A percentile compares a stretch with the other conserved stretches of the same genome.
Evolutionary conservation across 1,140 invertebrate genomes (phyloP).

Genomic region (Megalonaias nervosa): DNA sequence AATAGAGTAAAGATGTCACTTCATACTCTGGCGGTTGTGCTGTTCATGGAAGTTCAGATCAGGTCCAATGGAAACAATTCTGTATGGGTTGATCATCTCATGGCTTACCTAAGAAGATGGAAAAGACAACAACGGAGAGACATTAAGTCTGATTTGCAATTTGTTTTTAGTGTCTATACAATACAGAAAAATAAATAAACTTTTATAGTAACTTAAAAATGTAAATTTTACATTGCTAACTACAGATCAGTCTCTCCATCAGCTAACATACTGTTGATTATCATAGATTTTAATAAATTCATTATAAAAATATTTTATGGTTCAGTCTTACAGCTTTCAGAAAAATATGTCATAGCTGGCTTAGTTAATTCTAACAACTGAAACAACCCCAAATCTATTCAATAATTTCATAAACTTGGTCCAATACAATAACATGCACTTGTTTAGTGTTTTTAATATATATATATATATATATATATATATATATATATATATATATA

Average conservation of each 20-base stretch:
- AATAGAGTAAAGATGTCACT: too few relatives aligned
- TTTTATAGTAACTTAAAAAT: background rate
- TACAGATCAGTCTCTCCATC: background rate
- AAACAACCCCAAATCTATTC: background rate
- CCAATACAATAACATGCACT: background rate
- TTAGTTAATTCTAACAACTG: background rate
- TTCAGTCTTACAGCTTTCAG: too few relatives aligned
- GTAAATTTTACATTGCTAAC: background rate
- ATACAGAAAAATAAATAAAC: background rate
- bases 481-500: background rate
- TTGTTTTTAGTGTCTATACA: background rate
- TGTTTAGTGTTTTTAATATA: background rate
- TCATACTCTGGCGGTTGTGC: slow-evolving; percentile 38
- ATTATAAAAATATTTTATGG: too few relatives aligned
- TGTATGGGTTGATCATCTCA: slow-evolving; percentile 56
- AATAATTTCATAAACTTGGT: background rate
- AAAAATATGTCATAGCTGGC: background rate
- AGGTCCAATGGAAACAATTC: slow-evolving; percentile 63
- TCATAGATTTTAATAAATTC: background rate
- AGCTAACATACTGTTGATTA: background rate
- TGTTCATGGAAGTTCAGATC: slow-evolving; percentile 58
- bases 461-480: background rate
- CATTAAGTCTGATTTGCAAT: background rate
- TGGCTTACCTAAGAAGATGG: slow-evolving; percentile 50
- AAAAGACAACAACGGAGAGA: background rate